phyloP scores from a whole-genome alignment of 2,797 vertebrate genomes.

The Scomberomorus guttatus region DNA sequence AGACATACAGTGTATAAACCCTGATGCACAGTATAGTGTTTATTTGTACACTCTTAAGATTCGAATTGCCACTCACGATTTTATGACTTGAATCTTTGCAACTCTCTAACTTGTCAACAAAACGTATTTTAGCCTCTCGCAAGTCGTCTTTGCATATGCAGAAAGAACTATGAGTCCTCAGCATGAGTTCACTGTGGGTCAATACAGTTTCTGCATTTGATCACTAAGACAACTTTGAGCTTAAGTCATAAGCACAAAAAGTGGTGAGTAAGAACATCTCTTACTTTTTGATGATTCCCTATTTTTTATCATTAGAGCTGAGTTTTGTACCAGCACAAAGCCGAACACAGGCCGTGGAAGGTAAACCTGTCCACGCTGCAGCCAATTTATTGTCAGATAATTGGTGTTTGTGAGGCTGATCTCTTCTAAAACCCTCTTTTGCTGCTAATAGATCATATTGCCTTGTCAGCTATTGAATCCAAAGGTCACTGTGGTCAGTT shows the following conservation, averaged over 20 bases:
- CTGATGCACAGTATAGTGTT: not conserved
- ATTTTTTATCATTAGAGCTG: not conserved
- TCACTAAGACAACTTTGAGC: not conserved
- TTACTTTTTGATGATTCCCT: not conserved
- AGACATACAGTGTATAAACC: not conserved
- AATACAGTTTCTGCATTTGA: not conserved
- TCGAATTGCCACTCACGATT: not conserved
- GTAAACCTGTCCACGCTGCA: conserved; percentile 22
- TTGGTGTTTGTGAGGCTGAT: conserved; percentile 51
- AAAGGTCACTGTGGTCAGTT: conserved; percentile 65
- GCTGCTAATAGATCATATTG: conserved; percentile 60
- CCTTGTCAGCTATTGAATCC: conserved; percentile 56
- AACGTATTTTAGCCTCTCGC: not conserved
- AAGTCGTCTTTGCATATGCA: not conserved
- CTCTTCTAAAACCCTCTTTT: conserved; percentile 53
- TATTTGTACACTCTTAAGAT: not conserved
- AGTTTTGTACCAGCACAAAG: not conserved
- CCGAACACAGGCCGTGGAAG: not conserved
- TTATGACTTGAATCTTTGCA: not conserved
- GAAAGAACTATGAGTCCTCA: not conserved
- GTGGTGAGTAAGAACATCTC: not conserved
- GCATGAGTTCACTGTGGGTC: not conserved
- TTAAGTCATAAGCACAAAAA: not conserved
- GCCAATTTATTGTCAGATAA: conserved; percentile 54
- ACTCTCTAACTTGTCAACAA: not conserved